Conservation (phyloP, 2,888 invertebrate genomes). For the Amblyteles armatorius region DNA sequence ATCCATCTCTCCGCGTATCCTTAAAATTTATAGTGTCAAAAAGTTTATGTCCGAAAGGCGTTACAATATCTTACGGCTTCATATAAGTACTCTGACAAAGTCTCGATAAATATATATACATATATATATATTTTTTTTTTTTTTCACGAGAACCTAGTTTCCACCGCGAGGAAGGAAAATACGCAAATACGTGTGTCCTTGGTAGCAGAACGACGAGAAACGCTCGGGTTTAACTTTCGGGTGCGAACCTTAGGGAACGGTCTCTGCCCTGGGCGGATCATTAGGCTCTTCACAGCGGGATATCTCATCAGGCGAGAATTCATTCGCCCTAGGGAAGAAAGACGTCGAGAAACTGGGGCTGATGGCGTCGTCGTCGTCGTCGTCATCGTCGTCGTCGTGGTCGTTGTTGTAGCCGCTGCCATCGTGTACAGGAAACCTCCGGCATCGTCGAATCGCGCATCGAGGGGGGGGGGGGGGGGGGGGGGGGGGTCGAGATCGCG, state of each 20-base stretch:
- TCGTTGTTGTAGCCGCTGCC: background rate
- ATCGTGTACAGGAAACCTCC: background rate
- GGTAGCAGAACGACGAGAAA: background rate
- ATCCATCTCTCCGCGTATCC: too few species aligned
- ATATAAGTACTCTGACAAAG: too few species aligned
- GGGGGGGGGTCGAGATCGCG: background rate
- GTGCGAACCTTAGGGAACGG: constrained; percentile 1
- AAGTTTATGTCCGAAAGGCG: too few species aligned
- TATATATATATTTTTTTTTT: background rate
- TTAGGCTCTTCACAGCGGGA: constrained; percentile 63
- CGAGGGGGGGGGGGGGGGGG: background rate
- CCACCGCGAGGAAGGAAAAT: background rate
- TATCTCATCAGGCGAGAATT: constrained; percentile 54
- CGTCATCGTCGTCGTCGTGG: background rate
- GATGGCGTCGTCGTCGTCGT: background rate
- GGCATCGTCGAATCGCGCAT: background rate
- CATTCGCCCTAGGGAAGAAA: constrained; percentile 8
- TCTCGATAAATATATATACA: too few species aligned
- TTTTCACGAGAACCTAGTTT: too few species aligned
- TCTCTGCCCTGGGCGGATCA: constrained; percentile 45
- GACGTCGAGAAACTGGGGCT: background rate
- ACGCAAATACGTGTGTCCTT: background rate
- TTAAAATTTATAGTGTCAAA: too few species aligned
- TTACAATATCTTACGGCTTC: too few species aligned
- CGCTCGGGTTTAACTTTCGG: background rate